These are phyloP conservation scores for Benthosema pterotum DNA, from an alignment of 2,797 vertebrate genomes.

Conservation along the genomic window DNA sequence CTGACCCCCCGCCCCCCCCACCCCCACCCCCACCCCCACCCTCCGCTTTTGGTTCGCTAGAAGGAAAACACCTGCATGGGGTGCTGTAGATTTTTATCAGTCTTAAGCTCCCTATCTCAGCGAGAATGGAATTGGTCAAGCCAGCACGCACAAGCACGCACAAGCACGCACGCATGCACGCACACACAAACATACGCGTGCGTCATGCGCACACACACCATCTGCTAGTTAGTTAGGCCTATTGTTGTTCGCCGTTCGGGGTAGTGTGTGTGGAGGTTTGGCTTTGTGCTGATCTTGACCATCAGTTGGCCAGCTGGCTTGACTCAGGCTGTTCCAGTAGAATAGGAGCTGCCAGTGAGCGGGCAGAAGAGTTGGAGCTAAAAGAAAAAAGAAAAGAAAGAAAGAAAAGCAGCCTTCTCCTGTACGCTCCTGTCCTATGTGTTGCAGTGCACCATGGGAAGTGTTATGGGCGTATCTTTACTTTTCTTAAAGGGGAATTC, in stretches of 20 bases:
- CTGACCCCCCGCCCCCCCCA: too few relatives aligned
- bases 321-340: constrained; percentile 64
- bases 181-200: constrained; percentile 29
- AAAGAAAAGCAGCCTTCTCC: too few relatives aligned
- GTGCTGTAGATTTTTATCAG: constrained; percentile 82
- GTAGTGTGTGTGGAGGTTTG: constrained; percentile 68
- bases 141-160: constrained; percentile 18
- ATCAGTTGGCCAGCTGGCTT: constrained; percentile 75
- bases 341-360: too few relatives aligned
- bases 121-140: constrained; percentile 69
- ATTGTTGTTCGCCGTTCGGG: constrained; percentile 75
- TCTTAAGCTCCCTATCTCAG: constrained; percentile 77
- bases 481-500: too few relatives aligned
- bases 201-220: constrained; percentile 59
- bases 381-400: too few relatives aligned
- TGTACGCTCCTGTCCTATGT: too few relatives aligned
- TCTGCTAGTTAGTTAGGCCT: constrained; percentile 78
- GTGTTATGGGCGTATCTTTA: too few relatives aligned
- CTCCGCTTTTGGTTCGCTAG: constrained; percentile 75
- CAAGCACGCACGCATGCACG: constrained; percentile 25
- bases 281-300: constrained; percentile 79
- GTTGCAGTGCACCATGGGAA: too few relatives aligned
- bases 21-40: too few relatives aligned
- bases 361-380: not conserved
- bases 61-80: constrained; percentile 82